Evolutionary conservation across 2,888 invertebrate genomes (phyloP).

Genomic region (Norana najaformis): DNA sequence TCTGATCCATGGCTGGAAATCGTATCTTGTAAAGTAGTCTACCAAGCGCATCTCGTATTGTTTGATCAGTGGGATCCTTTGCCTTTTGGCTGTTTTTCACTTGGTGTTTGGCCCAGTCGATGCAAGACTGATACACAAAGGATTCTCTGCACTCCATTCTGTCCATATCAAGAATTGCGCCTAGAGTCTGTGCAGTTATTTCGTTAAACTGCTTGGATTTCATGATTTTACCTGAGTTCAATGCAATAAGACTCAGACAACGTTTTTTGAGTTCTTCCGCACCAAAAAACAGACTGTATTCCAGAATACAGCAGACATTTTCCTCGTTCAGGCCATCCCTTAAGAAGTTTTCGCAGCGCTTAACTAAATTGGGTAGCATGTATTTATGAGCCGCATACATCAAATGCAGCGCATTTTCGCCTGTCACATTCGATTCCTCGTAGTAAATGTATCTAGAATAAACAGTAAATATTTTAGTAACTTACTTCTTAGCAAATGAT

Average conservation of each 20-base stretch:
- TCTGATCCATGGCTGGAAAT: too few species aligned
- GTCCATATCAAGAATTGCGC: constrained; percentile 72
- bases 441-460: too few species aligned
- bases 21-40: too few species aligned
- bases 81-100: background rate
- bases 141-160: constrained; percentile 67
- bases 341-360: constrained; percentile 72
- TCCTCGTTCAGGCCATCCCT: constrained; percentile 58
- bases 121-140: constrained; percentile 29
- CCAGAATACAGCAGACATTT: too few species aligned
- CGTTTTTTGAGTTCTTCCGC: constrained; percentile 69
- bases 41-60: too few species aligned
- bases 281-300: constrained; percentile 41
- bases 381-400: constrained; percentile 77
- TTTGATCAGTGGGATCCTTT: too few species aligned
- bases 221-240: constrained; percentile 67
- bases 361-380: constrained; percentile 72
- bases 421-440: too few species aligned
- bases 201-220: constrained; percentile 66
- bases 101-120: constrained; percentile 31
- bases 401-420: background rate
- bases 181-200: constrained; percentile 71
- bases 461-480: too few species aligned
- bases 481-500: too few species aligned
- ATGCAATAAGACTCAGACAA: constrained; percentile 71